phyloP scores from a whole-genome alignment of 2,113 vertebrate species.

The Bos javanicus region DNA sequence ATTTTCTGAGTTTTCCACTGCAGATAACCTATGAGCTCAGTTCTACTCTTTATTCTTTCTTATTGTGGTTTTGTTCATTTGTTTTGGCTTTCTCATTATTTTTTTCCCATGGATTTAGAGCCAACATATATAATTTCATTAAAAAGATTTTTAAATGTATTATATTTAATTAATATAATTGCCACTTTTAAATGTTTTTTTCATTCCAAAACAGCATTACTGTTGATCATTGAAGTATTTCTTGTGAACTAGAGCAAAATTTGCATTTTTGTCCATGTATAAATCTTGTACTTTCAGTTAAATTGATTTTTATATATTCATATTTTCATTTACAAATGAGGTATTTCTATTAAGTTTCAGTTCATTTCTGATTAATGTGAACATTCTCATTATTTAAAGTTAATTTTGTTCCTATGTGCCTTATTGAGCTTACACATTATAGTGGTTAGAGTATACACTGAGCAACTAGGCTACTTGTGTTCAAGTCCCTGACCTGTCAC shows the following conservation, averaged over 20 bases:
- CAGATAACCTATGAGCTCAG: not conserved
- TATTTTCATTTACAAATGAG: not conserved
- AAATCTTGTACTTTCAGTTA: not conserved
- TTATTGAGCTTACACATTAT: not conserved
- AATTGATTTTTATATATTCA: not conserved
- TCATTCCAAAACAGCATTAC: not conserved
- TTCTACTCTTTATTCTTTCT: not conserved
- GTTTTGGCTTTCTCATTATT: not conserved
- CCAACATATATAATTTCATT: not conserved
- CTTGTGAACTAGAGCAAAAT: not conserved
- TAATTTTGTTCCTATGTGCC: not conserved
- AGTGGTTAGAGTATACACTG: not conserved
- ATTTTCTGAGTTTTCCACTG: not conserved
- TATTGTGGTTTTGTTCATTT: not conserved
- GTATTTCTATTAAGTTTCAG: not conserved
- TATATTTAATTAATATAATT: not conserved
- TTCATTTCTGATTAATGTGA: not conserved
- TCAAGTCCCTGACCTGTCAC: not conserved
- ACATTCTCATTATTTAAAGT: not conserved
- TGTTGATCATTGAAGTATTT: not conserved
- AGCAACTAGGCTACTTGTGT: not conserved
- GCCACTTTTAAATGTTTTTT: not conserved
- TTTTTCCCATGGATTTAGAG: not conserved
- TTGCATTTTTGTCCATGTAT: not conserved
- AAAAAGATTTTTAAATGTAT: not conserved